phyloP scores from a whole-genome alignment of 2,113 vertebrate species.

The Plecturocebus donacophilus region DNA sequence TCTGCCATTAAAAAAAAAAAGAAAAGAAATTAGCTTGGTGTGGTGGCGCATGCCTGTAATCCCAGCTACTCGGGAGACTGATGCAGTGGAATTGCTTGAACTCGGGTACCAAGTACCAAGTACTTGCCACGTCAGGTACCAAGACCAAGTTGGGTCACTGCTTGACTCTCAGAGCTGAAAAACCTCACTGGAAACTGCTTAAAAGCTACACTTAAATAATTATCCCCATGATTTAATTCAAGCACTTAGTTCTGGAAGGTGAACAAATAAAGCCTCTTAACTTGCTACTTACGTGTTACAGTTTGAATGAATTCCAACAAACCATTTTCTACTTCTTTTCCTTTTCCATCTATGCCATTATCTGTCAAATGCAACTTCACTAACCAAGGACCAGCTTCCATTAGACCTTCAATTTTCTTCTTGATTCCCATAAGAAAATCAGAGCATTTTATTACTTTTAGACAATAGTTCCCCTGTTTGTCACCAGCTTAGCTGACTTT shows the following conservation, averaged over 20 bases:
- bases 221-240: neutral
- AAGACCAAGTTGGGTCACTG: neutral
- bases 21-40: too few species aligned
- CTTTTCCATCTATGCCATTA: constrained; percentile 76
- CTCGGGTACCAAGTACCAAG: too few species aligned
- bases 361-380: constrained; percentile 76
- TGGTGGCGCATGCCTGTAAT: too few species aligned
- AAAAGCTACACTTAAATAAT: neutral
- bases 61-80: too few species aligned
- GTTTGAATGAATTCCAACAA: constrained; percentile 68
- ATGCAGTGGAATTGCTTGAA: too few species aligned
- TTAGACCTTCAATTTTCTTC: constrained; percentile 55
- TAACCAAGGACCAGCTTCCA: constrained; percentile 74
- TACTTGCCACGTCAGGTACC: neutral
- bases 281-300: constrained; percentile 72
- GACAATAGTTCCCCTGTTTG: neutral
- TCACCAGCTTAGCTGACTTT: neutral
- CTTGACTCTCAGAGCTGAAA: neutral
- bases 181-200: neutral
- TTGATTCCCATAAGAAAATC: constrained; percentile 61
- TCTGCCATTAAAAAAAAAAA: too few species aligned
- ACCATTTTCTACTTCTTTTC: constrained; percentile 51
- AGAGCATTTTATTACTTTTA: constrained; percentile 26
- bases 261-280: neutral
- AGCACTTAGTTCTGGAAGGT: neutral